Evolutionary conservation across 2,888 invertebrate species (phyloP), one percentile per base, ranked within the genome.

Genomic region (Dynastes tityus): DNA sequence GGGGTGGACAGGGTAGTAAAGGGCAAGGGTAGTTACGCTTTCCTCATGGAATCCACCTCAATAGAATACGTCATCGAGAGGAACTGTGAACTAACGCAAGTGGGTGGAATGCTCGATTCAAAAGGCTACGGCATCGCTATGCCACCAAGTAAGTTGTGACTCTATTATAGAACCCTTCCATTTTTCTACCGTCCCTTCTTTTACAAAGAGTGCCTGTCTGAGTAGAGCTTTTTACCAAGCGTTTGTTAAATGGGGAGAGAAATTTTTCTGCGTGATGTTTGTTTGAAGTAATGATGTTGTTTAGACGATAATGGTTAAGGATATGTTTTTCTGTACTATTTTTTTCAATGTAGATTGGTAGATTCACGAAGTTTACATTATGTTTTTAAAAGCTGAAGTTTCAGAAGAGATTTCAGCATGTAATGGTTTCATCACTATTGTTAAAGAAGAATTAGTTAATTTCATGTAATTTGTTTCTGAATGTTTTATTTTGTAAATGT

Each of bases 101-200:
- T 98, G 32, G 98, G 98, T 0, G 95, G 96, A 1, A 93, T 97
- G 90, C 91, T 98, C 68, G 98, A 98, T 88, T 96, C 95, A 9
- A 98, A 98, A 88, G 97, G 98, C 85, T 98, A 98, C 86, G 98
- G 98, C 68, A 97, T 98, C 80, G 98, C 97, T 6, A 95, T 97
- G 90, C 97, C 96, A 11, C 96, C 96, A 83, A 96, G 97, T 97
- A 89, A 92, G 93, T 88, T 51, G 13, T 13, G 11, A 63, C 63
- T 63, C 27, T 63, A 63, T 63, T 63, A 32, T 27, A 58, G 22
- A 45, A 45, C 8, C 55, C 5, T 63, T 63, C 63, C 67, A 6
- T 13, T 3, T n/a, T n/a, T 55, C 22, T 16, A 55, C 8, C 22
- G 22, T 55, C n/a, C 3, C 13, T 13, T 55, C n/a, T 11, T 45